A percentile compares a stretch with the other conserved stretches of the same genome.
Evolutionary conservation across 2,888 invertebrate genomes (phyloP).

Genomic region (Hololepta plana): DNA sequence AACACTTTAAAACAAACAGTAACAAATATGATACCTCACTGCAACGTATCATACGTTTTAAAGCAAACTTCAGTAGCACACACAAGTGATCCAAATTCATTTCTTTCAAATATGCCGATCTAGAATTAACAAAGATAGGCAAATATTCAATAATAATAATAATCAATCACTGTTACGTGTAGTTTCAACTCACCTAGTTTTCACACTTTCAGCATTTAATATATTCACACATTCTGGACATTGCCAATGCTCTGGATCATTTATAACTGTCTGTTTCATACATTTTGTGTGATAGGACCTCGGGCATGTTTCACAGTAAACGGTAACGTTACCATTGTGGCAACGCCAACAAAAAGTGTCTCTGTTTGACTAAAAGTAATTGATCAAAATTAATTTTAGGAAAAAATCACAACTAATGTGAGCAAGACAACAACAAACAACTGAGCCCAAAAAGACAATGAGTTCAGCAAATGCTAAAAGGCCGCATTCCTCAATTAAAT

Average conservation of each 20-base stretch:
- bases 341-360: constrained; percentile 88
- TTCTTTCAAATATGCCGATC: constrained; percentile 52
- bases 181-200: constrained; percentile 36
- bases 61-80: constrained; percentile 58
- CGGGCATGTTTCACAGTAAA: constrained; percentile 66
- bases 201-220: constrained; percentile 52
- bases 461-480: too few relatives aligned
- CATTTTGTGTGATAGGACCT: constrained; percentile 73
- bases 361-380: constrained; percentile 27
- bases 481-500: too few relatives aligned
- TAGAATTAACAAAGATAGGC: constrained; percentile 20
- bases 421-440: too few relatives aligned
- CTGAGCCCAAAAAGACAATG: too few relatives aligned
- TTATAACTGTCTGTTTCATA: constrained; percentile 31
- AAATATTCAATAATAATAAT: not conserved
- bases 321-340: constrained; percentile 47
- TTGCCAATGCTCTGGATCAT: constrained; percentile 47
- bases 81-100: constrained; percentile 56
- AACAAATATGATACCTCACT: too few relatives aligned
- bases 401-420: too few relatives aligned
- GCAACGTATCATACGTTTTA: constrained; percentile 61
- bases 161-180: too few relatives aligned
- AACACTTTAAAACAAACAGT: too few relatives aligned
- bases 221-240: constrained; percentile 74
- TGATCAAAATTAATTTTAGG: constrained; percentile 5